phyloP scores from a whole-genome alignment of 2,797 vertebrate genomes.

The Rallus crepitans region DNA sequence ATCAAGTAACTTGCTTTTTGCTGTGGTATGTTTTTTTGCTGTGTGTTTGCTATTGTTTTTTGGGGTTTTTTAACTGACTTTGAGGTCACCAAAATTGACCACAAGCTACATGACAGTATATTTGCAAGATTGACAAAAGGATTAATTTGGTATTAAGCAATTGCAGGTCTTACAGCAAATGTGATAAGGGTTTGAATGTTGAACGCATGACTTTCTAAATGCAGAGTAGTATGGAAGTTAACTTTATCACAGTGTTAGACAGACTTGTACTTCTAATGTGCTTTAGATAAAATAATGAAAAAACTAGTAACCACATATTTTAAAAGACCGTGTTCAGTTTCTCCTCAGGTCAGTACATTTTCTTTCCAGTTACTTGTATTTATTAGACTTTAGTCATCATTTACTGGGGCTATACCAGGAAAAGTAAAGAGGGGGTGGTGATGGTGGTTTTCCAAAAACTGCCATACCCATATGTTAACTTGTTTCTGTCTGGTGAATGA shows the following conservation, averaged over 20 bases:
- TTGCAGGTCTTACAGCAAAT: neutral
- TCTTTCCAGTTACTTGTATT: neutral
- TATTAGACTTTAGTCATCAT: neutral
- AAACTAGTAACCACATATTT: fast-evolving
- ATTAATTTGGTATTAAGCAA: neutral
- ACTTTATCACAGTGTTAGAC: neutral
- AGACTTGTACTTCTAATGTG: neutral
- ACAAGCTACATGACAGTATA: neutral
- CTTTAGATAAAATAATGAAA: neutral
- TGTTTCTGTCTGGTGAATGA: neutral
- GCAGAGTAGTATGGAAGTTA: neutral
- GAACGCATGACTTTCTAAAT: neutral
- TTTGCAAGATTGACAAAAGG: neutral
- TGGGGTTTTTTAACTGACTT: neutral
- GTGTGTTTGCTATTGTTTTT: too few relatives aligned
- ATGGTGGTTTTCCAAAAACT: neutral
- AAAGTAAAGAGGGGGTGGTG: neutral
- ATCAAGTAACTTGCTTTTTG: neutral
- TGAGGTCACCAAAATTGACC: neutral
- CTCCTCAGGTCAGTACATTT: neutral
- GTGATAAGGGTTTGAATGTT: neutral
- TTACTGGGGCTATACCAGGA: neutral
- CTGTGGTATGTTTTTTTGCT: too few relatives aligned
- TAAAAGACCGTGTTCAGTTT: neutral
- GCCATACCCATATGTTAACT: fast-evolving